Evolutionary conservation across 2,113 vertebrate species (phyloP).

Genomic region (Aix galericulata): DNA sequence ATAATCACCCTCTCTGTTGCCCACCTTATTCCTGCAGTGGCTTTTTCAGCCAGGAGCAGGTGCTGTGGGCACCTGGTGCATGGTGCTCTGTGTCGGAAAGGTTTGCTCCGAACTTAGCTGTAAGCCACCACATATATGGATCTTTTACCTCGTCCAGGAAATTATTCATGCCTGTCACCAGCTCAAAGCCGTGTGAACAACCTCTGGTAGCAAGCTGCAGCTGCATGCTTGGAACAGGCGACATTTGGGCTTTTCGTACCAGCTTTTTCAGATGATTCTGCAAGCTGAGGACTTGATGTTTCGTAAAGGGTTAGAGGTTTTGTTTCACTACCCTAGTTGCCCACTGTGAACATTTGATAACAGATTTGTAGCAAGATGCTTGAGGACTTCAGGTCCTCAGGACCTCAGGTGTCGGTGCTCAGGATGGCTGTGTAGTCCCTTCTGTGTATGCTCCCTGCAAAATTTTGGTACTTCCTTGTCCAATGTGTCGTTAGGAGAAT

Average conservation of each 20-base stretch:
- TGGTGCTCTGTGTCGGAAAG: not conserved
- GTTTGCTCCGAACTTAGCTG: not conserved
- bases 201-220: not conserved
- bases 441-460: not conserved
- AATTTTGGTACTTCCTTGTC: not conserved
- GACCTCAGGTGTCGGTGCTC: not conserved
- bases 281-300: not conserved
- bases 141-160: not conserved
- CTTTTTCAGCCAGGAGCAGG: not conserved
- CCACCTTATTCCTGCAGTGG: not conserved
- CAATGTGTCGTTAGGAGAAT: not conserved
- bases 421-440: not conserved
- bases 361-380: not conserved
- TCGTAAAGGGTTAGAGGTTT: conserved; percentile 12
- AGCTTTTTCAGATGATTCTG: not conserved
- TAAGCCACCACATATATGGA: not conserved
- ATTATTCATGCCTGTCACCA: not conserved
- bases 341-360: not conserved
- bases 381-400: not conserved
- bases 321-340: not conserved
- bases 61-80: not conserved
- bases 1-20: not conserved
- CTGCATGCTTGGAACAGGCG: not conserved
- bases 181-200: not conserved
- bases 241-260: not conserved